Evolutionary conservation across 1,140 invertebrate genomes (phyloP).

Genomic region (Drosophila auraria): DNA sequence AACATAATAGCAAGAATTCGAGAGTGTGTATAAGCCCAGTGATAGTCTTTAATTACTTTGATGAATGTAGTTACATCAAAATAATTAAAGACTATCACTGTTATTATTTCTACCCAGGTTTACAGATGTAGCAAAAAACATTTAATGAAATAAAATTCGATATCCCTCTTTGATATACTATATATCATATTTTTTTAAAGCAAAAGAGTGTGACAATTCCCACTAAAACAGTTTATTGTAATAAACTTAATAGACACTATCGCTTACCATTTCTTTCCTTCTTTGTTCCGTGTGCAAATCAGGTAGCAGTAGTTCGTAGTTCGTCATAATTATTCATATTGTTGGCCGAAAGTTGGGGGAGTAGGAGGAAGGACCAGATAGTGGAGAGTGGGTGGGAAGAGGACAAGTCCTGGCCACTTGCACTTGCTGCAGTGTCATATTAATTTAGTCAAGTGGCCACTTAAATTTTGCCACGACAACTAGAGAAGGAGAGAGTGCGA

Average conservation of each 20-base stretch:
- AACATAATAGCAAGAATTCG: no score
- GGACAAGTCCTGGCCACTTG: conserved; percentile 66
- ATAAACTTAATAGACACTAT: neutral
- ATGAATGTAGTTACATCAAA: no score
- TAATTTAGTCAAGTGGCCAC: conserved; percentile 83
- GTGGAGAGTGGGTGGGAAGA: conserved; percentile 19
- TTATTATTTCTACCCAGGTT: no score
- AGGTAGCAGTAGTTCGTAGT: conserved; percentile 46
- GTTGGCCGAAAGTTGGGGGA: conserved; percentile 44
- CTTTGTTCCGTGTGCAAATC: conserved; percentile 58
- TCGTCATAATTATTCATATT: conserved; percentile 79
- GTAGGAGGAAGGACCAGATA: neutral
- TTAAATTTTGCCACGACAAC: conserved; percentile 77
- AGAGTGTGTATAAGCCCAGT: no score
- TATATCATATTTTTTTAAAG: no score
- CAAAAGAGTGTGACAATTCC: no score
- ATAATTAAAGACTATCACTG: no score
- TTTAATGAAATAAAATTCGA: no score
- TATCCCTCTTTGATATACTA: no score
- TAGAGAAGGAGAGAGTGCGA: conserved; percentile 6
- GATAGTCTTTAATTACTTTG: no score
- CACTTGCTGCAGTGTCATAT: conserved; percentile 74
- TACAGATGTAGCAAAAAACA: no score
- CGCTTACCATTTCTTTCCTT: neutral
- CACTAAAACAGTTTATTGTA: neutral